Conservation (phyloP, 2,888 invertebrate genomes). For the Galeruca laticollis region DNA sequence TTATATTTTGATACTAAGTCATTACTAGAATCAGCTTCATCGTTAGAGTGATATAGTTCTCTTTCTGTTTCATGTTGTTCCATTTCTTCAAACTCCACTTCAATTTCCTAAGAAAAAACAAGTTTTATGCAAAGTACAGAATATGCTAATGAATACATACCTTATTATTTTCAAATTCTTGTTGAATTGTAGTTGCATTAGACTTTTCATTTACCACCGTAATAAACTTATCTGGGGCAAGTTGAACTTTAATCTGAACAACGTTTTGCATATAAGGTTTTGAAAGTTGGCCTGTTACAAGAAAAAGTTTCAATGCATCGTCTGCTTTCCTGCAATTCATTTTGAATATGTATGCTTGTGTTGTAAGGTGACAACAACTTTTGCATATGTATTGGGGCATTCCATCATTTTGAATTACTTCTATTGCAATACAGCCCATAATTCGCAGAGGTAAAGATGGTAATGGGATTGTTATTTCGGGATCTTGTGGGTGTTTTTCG, state of each 20-base stretch:
- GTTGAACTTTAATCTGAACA: constrained; percentile 31
- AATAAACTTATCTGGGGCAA: constrained; percentile 40
- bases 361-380: constrained; percentile 76
- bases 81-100: constrained; percentile 21
- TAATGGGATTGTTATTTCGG: constrained; percentile 69
- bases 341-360: constrained; percentile 80
- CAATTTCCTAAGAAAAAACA: neutral
- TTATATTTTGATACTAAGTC: neutral
- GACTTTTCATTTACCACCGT: constrained; percentile 62
- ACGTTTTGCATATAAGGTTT: constrained; percentile 51
- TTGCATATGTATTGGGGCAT: constrained; percentile 81
- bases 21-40: constrained; percentile 11
- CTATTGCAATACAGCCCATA: constrained; percentile 81
- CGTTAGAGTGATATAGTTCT: neutral
- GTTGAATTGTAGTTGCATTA: neutral
- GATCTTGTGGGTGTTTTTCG: constrained; percentile 69
- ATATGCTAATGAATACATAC: neutral
- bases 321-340: constrained; percentile 82
- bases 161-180: constrained; percentile 9
- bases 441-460: constrained; percentile 78
- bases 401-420: constrained; percentile 79
- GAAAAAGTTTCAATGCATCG: constrained; percentile 76
- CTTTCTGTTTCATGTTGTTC: constrained; percentile 17
- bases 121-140: neutral
- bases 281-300: constrained; percentile 73